Evolutionary conservation across 1,140 invertebrate species (phyloP), one percentile per base, ranked within the genome.

Genomic region (Papilio aristodemus): DNA sequence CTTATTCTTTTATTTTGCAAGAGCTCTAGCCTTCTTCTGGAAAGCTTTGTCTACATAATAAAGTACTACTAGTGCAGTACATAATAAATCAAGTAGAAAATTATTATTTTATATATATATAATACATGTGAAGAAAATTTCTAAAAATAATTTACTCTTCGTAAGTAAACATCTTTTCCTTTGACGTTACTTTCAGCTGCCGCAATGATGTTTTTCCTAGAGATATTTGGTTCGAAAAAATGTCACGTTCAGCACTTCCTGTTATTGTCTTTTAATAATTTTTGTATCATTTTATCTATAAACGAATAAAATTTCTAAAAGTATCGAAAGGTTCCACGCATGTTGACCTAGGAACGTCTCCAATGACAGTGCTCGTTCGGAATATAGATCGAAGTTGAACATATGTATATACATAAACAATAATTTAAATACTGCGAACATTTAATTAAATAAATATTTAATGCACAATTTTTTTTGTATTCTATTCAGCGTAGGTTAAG

Each of bases 231-330:
- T 67, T 22, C 57, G 68, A 67, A 69, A 69, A 72, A 64, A 66
- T 69, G 57, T 70, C 68, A 70, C 57, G 71, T 67, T 69, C 69
- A 72, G 69, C 69, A 66, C 69, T 69, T 72, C 71, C 68, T 72
- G 71, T 72, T 66, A 46, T 66, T 8, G 38, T 39, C 37, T 62
- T 64, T 27, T 41, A 46, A 66, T 66, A 66, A 46, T 46, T 66
- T 66, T 70, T 67, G 60, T 72, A 70, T 72, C 69, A 68, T 66
- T 66, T 50, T 66, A 36, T 66, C 41, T 66, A 32, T 32, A 50
- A 46, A 14, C 39, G 3, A 43, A 64, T 43, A 38, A 14, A 36
- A 17, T 38, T 38, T 62, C 38, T 62, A 62, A 39, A 59, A 17
- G 14, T 14, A 50, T 50, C 8, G 22, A n/a, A n/a, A 32, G n/a